Evolutionary conservation across 2,888 invertebrate species (phyloP).

Genomic region (Drosophila affinis): DNA sequence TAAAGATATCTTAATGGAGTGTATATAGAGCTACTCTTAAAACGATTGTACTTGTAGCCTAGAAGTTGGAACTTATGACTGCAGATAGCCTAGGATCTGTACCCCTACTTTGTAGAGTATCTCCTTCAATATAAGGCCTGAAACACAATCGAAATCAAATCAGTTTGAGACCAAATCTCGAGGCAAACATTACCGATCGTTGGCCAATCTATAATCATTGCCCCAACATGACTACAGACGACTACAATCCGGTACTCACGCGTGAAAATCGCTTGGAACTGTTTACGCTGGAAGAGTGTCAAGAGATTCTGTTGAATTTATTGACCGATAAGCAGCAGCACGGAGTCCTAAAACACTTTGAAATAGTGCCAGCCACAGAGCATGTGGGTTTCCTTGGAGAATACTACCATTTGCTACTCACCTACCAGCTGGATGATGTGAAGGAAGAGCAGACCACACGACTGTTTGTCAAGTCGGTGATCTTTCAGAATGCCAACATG

Average conservation of each 20-base stretch:
- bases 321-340: slow-evolving; percentile 47
- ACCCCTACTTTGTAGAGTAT: background rate
- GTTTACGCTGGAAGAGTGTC: slow-evolving; percentile 64
- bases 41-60: background rate
- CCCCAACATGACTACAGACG: slow-evolving; percentile 39
- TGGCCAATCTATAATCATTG: background rate
- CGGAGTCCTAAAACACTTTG: slow-evolving; percentile 52
- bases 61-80: background rate
- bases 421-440: slow-evolving; percentile 56
- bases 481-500: slow-evolving; percentile 62
- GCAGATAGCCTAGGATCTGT: background rate
- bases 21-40: background rate
- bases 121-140: background rate
- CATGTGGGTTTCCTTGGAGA: slow-evolving; percentile 77
- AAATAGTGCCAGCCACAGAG: slow-evolving; percentile 64
- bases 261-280: slow-evolving; percentile 58
- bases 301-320: slow-evolving; percentile 59
- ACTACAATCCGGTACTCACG: slow-evolving; percentile 47
- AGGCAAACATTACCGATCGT: slow-evolving; percentile 4
- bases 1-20: background rate
- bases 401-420: slow-evolving; percentile 73
- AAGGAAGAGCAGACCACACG: slow-evolving; percentile 39
- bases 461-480: slow-evolving; percentile 75
- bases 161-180: slow-evolving; percentile 21
- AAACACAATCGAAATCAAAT: background rate